Evolutionary conservation across 2,797 vertebrate species (phyloP).

Genomic region (Tokudaia muenninki): DNA sequence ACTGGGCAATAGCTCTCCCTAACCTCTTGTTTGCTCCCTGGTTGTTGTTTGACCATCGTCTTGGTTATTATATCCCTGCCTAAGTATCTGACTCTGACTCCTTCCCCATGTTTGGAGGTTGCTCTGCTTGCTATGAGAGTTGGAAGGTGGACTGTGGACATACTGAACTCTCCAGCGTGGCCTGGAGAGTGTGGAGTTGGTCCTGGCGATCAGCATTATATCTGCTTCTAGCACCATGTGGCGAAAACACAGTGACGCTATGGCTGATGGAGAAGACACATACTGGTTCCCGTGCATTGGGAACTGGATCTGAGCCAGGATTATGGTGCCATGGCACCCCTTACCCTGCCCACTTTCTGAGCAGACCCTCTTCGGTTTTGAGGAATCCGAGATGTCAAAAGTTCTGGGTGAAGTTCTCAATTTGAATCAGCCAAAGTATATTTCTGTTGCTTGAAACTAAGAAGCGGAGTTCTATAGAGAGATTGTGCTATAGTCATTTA

Average conservation of each 20-base stretch:
- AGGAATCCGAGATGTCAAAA: background rate
- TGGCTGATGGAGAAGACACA: rapidly evolving
- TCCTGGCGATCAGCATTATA: no score
- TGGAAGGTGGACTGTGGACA: background rate
- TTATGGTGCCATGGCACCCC: rapidly evolving
- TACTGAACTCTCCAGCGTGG: rapidly evolving
- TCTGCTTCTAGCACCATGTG: background rate
- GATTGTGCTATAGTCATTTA: background rate
- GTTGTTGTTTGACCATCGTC: background rate
- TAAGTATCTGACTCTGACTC: rapidly evolving
- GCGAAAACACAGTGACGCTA: rapidly evolving
- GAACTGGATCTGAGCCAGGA: background rate
- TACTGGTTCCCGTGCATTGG: background rate
- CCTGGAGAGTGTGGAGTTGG: rapidly evolving
- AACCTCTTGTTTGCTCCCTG: rapidly evolving
- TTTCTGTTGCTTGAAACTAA: background rate
- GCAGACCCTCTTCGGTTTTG: background rate
- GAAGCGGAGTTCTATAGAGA: background rate
- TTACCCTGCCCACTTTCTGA: background rate
- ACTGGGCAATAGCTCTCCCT: no score
- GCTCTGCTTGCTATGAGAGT: background rate
- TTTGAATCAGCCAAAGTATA: background rate
- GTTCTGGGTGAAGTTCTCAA: background rate
- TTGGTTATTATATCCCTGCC: background rate
- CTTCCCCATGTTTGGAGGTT: background rate